Base-by-base conservation (phyloP, 2,113 vertebrate species). In the Microcebus ravelobensis region DNA sequence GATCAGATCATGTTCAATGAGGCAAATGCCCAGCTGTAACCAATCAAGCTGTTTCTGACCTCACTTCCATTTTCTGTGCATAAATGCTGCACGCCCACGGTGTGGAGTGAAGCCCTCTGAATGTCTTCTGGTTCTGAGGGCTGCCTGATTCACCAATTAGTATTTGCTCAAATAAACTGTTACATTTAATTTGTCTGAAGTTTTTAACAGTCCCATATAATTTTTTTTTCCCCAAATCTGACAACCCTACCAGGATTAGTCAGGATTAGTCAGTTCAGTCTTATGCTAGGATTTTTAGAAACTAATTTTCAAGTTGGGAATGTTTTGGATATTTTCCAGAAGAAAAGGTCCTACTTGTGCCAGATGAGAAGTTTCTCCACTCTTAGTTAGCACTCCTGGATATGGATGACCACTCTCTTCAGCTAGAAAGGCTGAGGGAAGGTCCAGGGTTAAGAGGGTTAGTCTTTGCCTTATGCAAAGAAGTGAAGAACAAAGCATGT, bases 221-320 rank as follows among this genome's bases (percentile, higher is more conserved):
- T 34, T 77, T 90, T 55, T 31, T 11, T 11, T 14, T 9, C 11
- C 14, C 52, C 80, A 84, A 88, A 68, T 82, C n/a, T 61, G 63
- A 83, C 39, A 85, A 13, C 12, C 36, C 34, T 85, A 52, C 29
- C 15, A 71, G 8, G 10, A 86, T 25, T 52, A 68, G 57, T 82
- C 48, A 71, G 8, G 10, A 86, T 25, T 52, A 68, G 57, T 82
- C 48, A 65, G 57, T 63, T 81, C 48, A 63, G 29, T 48, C 36
- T 70, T 55, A 29, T 31, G 3, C 21, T 82, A 14, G 27, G 1
- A 61, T 25, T 31, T 77, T 82, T 36, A 93, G 34, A 91, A 65
- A 79, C 52, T 94, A 67, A 82, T 85, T 71, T 92, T 94, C 74
- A 84, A 17, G 4, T 79, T 73, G 50, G 27, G 80, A 94, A 90